These are phyloP conservation scores for Neodontobutis hainanensis DNA, from an alignment of 2,113 vertebrate species.

Conservation along the genomic window DNA sequence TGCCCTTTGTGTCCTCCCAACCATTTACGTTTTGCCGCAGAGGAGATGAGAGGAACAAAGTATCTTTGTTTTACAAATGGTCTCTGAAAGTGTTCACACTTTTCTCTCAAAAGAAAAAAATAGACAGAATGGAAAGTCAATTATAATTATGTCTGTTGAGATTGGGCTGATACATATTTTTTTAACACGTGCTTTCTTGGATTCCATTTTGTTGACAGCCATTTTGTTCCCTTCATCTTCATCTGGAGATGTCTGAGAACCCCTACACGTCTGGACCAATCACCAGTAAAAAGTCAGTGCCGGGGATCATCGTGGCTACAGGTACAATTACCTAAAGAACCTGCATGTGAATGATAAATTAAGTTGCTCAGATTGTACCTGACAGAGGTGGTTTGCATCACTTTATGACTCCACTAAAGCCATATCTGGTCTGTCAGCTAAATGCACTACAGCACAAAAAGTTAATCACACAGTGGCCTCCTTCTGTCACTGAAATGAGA, in stretches of 20 bases:
- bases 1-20: slow-evolving; percentile 67
- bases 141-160: slow-evolving; percentile 47
- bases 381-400: slow-evolving; percentile 1
- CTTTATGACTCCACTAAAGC: not conserved
- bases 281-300: slow-evolving; percentile 90
- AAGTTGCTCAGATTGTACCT: slow-evolving; percentile 13
- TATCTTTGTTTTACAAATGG: slow-evolving; percentile 65
- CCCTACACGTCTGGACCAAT: slow-evolving; percentile 93
- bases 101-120: slow-evolving; percentile 44
- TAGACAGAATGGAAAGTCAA: slow-evolving; percentile 51
- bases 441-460: slow-evolving; percentile 18
- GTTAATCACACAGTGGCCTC: slow-evolving; percentile 38
- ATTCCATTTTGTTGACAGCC: slow-evolving; percentile 79
- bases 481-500: slow-evolving; percentile 54
- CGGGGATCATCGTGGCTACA: slow-evolving; percentile 92
- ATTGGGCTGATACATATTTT: slow-evolving; percentile 48
- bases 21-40: slow-evolving; percentile 44
- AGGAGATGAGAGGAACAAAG: slow-evolving; percentile 50
- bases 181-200: slow-evolving; percentile 32
- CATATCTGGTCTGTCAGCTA: slow-evolving; percentile 26
- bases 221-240: slow-evolving; percentile 93
- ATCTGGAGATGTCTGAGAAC: slow-evolving; percentile 93
- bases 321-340: slow-evolving; percentile 73
- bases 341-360: not conserved
- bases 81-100: slow-evolving; percentile 54